These are phyloP conservation scores for Sparus aurata DNA, from an alignment of 2,797 vertebrate species.

Conservation along the genomic window DNA sequence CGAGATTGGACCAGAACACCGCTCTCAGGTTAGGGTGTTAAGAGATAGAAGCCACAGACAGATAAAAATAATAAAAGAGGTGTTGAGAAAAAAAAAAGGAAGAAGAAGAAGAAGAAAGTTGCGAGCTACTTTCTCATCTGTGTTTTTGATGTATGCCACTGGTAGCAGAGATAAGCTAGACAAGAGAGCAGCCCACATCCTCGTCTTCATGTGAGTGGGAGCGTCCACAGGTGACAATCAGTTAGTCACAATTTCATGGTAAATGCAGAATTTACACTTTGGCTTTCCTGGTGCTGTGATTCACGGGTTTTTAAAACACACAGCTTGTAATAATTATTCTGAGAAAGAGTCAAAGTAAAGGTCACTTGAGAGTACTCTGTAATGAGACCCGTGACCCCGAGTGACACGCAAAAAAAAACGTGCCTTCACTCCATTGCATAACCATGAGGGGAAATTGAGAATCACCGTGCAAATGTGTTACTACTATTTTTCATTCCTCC, in stretches of 20 bases:
- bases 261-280: background rate
- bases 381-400: too few species aligned
- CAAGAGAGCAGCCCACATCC: slow-evolving; percentile 38
- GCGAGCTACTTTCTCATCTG: slow-evolving; percentile 40
- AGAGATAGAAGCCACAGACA: slow-evolving; percentile 48
- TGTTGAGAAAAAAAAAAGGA: background rate
- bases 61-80: slow-evolving; percentile 25
- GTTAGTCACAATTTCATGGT: slow-evolving; percentile 40
- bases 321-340: background rate
- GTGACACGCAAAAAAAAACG: too few species aligned
- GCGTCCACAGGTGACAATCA: background rate
- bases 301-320: background rate
- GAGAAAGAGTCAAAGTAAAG: slow-evolving; percentile 1
- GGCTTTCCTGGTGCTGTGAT: slow-evolving; percentile 21
- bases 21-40: slow-evolving; percentile 48
- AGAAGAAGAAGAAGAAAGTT: background rate
- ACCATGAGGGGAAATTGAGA: background rate
- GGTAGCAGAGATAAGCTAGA: slow-evolving; percentile 29
- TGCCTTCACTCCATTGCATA: background rate
- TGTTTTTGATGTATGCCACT: slow-evolving; percentile 35
- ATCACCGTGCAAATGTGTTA: background rate
- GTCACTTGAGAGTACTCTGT: background rate
- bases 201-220: background rate
- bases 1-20: slow-evolving; percentile 41
- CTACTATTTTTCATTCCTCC: too few species aligned